Conservation (phyloP, 2,888 invertebrate genomes). For the Scaptomyza parva region DNA sequence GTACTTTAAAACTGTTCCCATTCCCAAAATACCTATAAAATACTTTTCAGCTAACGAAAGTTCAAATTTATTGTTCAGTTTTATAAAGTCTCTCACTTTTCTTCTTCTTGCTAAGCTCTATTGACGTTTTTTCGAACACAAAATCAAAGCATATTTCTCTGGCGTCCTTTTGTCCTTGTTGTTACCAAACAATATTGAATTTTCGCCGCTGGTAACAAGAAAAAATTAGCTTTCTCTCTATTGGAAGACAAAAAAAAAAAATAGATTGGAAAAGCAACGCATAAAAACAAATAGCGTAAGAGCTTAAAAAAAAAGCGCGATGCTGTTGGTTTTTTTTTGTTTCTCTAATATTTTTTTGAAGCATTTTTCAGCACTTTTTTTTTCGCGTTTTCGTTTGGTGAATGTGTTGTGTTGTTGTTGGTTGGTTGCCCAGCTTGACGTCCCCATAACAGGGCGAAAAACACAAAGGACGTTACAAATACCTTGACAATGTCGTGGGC, state of each 20-base stretch:
- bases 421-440: slow-evolving; percentile 28
- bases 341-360: not conserved
- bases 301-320: slow-evolving; percentile 17
- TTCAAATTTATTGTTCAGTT: slow-evolving; percentile 24
- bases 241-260: not conserved
- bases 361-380: slow-evolving; percentile 18
- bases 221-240: slow-evolving; percentile 44
- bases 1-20: slow-evolving; percentile 6
- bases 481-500: slow-evolving; percentile 47
- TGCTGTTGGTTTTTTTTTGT: slow-evolving; percentile 5
- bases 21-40: not conserved
- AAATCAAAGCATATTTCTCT: slow-evolving; percentile 39
- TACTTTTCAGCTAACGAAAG: slow-evolving; percentile 3
- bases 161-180: slow-evolving; percentile 11
- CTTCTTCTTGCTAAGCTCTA: slow-evolving; percentile 2
- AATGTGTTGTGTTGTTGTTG: not conserved
- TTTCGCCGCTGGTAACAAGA: slow-evolving; percentile 26
- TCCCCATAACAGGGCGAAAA: slow-evolving; percentile 23
- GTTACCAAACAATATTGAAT: slow-evolving; percentile 39
- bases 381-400: too few relatives aligned
- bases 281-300: slow-evolving; percentile 25
- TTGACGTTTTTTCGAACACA: slow-evolving; percentile 7
- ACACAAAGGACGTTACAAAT: slow-evolving; percentile 36
- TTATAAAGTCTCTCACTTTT: not conserved
- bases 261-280: slow-evolving; percentile 31